Conservation (phyloP, 2,113 vertebrate genomes). For the Herpailurus yagouaroundi region DNA sequence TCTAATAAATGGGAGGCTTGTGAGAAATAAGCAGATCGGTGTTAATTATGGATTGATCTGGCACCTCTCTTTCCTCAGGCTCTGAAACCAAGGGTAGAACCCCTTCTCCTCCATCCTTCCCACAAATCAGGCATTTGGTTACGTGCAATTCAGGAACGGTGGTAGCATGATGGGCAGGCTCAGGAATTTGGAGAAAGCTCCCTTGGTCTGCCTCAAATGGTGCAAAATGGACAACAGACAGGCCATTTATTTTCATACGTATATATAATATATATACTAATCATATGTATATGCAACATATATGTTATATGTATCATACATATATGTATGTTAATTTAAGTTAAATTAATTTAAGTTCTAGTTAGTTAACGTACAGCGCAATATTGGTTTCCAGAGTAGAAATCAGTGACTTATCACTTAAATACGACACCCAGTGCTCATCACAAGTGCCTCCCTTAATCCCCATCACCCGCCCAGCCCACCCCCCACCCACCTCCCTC, state of each 20-base stretch:
- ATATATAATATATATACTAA: too few relatives aligned
- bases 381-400: too few relatives aligned
- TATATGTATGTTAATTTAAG: too few relatives aligned
- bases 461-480: too few relatives aligned
- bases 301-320: too few relatives aligned
- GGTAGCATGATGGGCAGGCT: not conserved
- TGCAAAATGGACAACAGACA: not conserved
- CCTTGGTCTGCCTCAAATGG: not conserved
- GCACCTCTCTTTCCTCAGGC: not conserved
- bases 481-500: too few relatives aligned
- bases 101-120: not conserved
- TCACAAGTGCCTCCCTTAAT: too few relatives aligned
- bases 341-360: too few relatives aligned
- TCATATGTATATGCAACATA: too few relatives aligned
- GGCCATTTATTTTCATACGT: not conserved
- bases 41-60: not conserved
- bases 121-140: not conserved
- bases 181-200: not conserved
- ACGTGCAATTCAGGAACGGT: not conserved
- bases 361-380: too few relatives aligned
- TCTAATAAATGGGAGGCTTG: not conserved
- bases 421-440: too few relatives aligned
- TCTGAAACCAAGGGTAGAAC: not conserved
- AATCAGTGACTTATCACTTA: too few relatives aligned
- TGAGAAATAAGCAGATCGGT: not conserved